A percentile compares a stretch with the other conserved stretches of the same genome.
phyloP scores from a whole-genome alignment of 2,888 invertebrate genomes.

The Lamproptera curius region DNA sequence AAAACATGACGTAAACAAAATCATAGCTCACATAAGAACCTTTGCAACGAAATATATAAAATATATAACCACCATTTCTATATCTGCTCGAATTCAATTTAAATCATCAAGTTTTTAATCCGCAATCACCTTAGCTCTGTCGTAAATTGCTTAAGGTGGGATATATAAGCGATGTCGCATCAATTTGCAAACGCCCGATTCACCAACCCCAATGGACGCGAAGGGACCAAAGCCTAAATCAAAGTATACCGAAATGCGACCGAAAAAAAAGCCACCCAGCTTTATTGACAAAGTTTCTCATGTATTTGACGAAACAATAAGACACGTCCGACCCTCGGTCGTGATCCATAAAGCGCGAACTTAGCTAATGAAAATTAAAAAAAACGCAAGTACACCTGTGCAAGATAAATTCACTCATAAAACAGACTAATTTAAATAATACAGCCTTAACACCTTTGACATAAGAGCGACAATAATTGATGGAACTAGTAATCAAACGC shows the following conservation, averaged over 20 bases:
- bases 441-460: slow-evolving; percentile 25
- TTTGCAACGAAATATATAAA: too few relatives aligned
- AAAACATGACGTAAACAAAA: too few relatives aligned
- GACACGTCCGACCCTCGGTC: slow-evolving; percentile 67
- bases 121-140: too few relatives aligned
- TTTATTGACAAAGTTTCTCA: slow-evolving; percentile 70
- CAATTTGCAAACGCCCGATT: slow-evolving; percentile 5
- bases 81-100: too few relatives aligned
- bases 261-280: slow-evolving; percentile 51
- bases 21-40: too few relatives aligned
- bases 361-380: slow-evolving; percentile 72
- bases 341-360: slow-evolving; percentile 75
- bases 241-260: slow-evolving; percentile 28
- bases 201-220: slow-evolving; percentile 19
- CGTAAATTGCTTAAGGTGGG: too few relatives aligned
- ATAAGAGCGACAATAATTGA: slow-evolving; percentile 30
- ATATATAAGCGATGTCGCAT: too few relatives aligned
- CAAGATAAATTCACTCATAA: slow-evolving; percentile 32
- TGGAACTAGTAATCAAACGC: slow-evolving; percentile 15
- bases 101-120: too few relatives aligned
- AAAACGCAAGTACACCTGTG: slow-evolving; percentile 63
- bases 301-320: slow-evolving; percentile 73
- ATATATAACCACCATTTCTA: too few relatives aligned
- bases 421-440: slow-evolving; percentile 6
- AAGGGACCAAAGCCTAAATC: slow-evolving; percentile 31